Evolutionary conservation across 1,140 invertebrate species (phyloP), one percentile per base, ranked within the genome.

Genomic region (Nymphalis io): DNA sequence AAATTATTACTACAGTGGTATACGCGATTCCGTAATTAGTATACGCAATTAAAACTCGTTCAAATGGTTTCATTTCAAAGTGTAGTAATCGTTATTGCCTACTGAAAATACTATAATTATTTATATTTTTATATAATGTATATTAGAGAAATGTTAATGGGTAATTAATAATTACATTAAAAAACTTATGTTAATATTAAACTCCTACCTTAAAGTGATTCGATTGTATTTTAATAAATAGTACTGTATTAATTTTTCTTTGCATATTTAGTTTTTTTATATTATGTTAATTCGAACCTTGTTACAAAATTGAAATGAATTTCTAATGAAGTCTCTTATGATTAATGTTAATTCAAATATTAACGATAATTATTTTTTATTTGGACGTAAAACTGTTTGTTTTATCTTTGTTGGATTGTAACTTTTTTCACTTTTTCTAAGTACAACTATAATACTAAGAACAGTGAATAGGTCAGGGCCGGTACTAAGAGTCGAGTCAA

Each of bases 401-500:
- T 55, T 55, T 55, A 55, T 55, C 51, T 23, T 23, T 23, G 12
- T 55, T n/a, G 51, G 5, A 51, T 51, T 16, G 3, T 12, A 21
- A 27, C 15, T 55, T 27, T 23, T 27, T 21, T 12, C 20, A 21
- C 6, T 13, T 55, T 23, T 27, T 27, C 21, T 23, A 55, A 53
- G 10, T 53, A 53, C 44, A 46, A 15, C 40, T 42, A 15, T 42
- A 46, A 11, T 63, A 63, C 27, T 23, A 11, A 42, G 21, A 64
- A 64, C 51, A 39, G 3, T 40, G 33, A 21, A 64, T 13, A 18
- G 62, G 18, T 60, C 59, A 68, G 27, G 44, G 67, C n/a, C 42
- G 38, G 46, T 44, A 42, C 33, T 62, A 21, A 44, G 46, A 51
- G 33, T 48, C 38, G 39, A 61, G 59, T 62, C 59, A 20, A 69